These are phyloP conservation scores for Hypomecis atomaria DNA, from an alignment of 2,888 invertebrate genomes.

Conservation along the genomic window DNA sequence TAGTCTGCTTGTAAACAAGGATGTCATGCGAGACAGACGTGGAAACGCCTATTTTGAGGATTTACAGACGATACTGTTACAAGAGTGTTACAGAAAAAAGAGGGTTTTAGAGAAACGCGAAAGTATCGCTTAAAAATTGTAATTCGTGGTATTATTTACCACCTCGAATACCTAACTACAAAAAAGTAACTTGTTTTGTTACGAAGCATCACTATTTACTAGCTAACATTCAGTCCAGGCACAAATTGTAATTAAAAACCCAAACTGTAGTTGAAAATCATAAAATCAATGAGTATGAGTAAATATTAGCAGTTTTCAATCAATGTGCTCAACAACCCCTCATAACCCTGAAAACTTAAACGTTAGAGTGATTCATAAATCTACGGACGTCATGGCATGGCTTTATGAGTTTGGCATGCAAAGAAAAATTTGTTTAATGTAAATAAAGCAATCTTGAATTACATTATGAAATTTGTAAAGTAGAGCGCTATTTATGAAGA, in stretches of 20 bases:
- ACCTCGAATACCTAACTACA: no score
- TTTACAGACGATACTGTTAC: slow-evolving; percentile 26
- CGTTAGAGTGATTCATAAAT: not conserved
- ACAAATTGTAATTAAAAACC: no score
- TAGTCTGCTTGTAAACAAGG: slow-evolving; percentile 70
- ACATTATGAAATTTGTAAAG: not conserved
- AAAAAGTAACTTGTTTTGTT: no score
- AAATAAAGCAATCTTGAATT: slow-evolving; percentile 3
- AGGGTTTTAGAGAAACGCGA: no score
- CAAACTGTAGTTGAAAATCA: no score
- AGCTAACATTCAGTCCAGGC: no score
- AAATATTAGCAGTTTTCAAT: slow-evolving; percentile 9
- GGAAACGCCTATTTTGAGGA: slow-evolving; percentile 50
- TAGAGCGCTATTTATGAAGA: not conserved
- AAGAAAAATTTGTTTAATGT: slow-evolving; percentile 2
- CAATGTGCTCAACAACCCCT: not conserved
- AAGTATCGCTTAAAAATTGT: no score
- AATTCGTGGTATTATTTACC: no score
- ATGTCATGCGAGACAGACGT: slow-evolving; percentile 58
- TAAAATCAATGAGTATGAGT: not conserved
- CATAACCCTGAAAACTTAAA: slow-evolving; percentile 12
- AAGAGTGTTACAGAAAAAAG: no score
- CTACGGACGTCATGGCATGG: not conserved
- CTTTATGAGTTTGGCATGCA: not conserved
- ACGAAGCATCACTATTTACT: no score